Conservation (phyloP, 2,113 vertebrate genomes). For the Hiodon alosoides region DNA sequence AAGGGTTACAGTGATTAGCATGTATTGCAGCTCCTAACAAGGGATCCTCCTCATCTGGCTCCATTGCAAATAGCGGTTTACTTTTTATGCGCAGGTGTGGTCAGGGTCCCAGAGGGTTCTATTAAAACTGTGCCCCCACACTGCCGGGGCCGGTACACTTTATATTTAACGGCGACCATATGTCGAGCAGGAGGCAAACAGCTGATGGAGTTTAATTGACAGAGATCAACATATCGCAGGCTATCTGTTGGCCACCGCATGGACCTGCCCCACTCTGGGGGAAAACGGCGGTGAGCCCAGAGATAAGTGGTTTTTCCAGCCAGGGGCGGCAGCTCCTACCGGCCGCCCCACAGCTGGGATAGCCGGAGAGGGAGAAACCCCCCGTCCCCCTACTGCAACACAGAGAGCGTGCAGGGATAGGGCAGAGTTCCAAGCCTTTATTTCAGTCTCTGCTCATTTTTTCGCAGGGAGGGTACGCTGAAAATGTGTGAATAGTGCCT, state of each 20-base stretch:
- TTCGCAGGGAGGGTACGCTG: no score
- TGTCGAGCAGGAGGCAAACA: constrained; percentile 72
- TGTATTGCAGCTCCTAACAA: constrained; percentile 3
- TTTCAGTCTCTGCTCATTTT: neutral
- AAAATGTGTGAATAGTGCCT: no score
- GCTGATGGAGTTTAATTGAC: constrained; percentile 73
- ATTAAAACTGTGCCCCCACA: constrained; percentile 66
- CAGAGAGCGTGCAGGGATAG: neutral
- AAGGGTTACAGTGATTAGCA: constrained; percentile 17
- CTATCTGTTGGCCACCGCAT: constrained; percentile 7
- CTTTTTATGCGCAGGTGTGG: constrained; percentile 61
- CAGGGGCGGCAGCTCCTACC: neutral
- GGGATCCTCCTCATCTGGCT: constrained; percentile 9
- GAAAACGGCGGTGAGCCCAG: constrained; percentile 8
- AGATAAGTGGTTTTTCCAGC: neutral
- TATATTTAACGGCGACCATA: constrained; percentile 70
- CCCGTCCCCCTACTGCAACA: neutral
- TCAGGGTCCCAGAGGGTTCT: constrained; percentile 64
- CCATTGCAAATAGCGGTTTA: neutral
- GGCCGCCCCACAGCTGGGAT: neutral
- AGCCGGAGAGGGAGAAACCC: neutral
- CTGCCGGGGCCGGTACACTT: constrained; percentile 57
- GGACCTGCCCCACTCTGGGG: constrained; percentile 20
- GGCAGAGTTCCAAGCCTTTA: neutral
- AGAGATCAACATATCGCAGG: constrained; percentile 69